Base-by-base conservation (phyloP, 1,140 invertebrate genomes). In the Panagrolaimus sp. region DNA sequence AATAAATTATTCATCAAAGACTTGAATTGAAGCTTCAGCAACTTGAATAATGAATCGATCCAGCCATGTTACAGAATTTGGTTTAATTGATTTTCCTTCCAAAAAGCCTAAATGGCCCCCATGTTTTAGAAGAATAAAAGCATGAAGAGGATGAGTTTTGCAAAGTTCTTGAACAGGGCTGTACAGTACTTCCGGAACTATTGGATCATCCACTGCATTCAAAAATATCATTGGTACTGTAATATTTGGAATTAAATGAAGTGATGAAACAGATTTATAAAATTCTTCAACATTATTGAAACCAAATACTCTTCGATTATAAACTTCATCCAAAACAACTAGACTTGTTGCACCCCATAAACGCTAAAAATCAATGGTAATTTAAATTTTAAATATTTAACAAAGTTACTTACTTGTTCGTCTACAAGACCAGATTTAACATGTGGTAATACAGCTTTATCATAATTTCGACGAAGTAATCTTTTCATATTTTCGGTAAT, bases 101-200 rank as follows among this genome's bases (percentile, higher is more conserved):
- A 93, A 93, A 83, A 92, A 94, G 42, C 92, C 92, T 68, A 95
- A 84, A 84, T 95, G 92, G 8, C 92, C 92, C 5, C 92, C 92
- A 82, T 94, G 91, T 16, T 90, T 89, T 4, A 92, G 84, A 79
- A 91, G 89, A 27, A 92, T 85, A 74, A 90, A 92, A 65, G 91
- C 85, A 2, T 87, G 85, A 68, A 90, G 89, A 23, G 87, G 85
- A 69, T 88, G 87, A 13, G 90, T 92, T 13, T 27, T 23, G 47
- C 73, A 75, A 5, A 83, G n/a, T 44, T 89, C 86, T 79, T 88
- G 88, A 13, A 92, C 89, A 14, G 89, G 87, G 16, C 88, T 85
- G 57, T 91, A 82, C 7, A 93, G 83, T 14, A 87, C 84, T 72
- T 89, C 88, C 13, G 91, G 92, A 57, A 94, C 89, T 42, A 94